Evolutionary conservation across 1,140 invertebrate species (phyloP).

Genomic region (Drosophila asahinai): DNA sequence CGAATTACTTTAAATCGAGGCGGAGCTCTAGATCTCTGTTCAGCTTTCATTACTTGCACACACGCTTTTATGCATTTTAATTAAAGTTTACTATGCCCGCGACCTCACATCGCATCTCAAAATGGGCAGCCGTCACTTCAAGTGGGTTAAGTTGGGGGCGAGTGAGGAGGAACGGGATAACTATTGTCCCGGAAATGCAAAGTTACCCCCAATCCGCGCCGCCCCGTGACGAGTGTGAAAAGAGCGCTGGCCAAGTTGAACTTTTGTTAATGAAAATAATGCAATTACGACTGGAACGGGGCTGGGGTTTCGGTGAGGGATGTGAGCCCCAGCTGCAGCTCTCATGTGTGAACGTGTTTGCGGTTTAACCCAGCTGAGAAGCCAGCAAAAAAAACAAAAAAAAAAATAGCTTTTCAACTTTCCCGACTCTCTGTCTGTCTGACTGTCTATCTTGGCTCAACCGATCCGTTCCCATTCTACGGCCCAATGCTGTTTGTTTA

Average conservation of each 20-base stretch:
- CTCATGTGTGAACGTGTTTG: constrained; percentile 82
- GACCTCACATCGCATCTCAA: constrained; percentile 14
- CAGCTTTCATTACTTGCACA: constrained; percentile 39
- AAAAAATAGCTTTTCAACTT: constrained; percentile 26
- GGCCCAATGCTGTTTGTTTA: constrained; percentile 62
- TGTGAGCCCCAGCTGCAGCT: constrained; percentile 39
- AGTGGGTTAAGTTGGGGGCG: constrained; percentile 15
- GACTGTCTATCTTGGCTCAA: constrained; percentile 34
- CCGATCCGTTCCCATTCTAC: constrained; percentile 42
- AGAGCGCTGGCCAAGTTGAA: constrained; percentile 59
- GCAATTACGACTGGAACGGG: constrained; percentile 60
- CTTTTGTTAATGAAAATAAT: constrained; percentile 84
- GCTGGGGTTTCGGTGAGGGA: neutral
- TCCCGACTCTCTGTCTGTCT: constrained; percentile 15
- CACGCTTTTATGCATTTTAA: constrained; percentile 70
- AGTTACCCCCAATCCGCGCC: constrained; percentile 34
- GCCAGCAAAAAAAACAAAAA: constrained; percentile 20
- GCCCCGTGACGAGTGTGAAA: constrained; percentile 54
- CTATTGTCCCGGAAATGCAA: constrained; percentile 70
- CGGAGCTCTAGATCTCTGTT: constrained; percentile 20
- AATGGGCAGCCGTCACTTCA: constrained; percentile 11
- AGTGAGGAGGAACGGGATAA: constrained; percentile 12
- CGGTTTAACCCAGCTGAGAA: constrained; percentile 53
- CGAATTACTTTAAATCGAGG: constrained; percentile 58
- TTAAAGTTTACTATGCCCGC: constrained; percentile 74